Base-by-base conservation (phyloP, 2,113 vertebrate species). In the Plestiodon gilberti region DNA sequence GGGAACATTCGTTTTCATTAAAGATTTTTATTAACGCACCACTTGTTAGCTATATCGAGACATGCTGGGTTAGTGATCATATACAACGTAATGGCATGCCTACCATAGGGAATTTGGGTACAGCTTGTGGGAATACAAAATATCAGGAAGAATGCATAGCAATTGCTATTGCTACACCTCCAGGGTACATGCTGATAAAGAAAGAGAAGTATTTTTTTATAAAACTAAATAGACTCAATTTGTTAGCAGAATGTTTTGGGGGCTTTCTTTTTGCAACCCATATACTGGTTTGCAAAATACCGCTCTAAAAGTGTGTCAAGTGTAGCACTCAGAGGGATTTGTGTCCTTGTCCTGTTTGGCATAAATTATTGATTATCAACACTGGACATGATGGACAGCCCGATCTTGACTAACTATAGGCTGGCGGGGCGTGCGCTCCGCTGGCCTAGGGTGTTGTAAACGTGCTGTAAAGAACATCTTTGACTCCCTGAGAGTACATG, bases 111-210 rank as follows among this genome's bases (percentile, higher is more conserved):
- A 81, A 84, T 80, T 92, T 38, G 85, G 38, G 15, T 55, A 70
- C 55, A 75, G 59, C 69, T 81, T 48, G 6, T 67, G 35, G 28
- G 91, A 81, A 48, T 62, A 82, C 13, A 85, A 82, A 91, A 78
- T 1, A 30, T 61, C 38, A 23, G 13, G 23, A 33, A 78, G 1
- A 82, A 76, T 40, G 62, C 43, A 43, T 38, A 76, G 25, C 57
- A 76, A 87, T 69, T 33, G 61, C 57, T 77, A 77, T n/a, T n/a
- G 33, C 48, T 77, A 67, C 52, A 20, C 43, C 86, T 67, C 48
- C 48, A 64, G 70, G 79, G 38, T 28, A 43, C 30, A 59, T 82
- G 18, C 61, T 87, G 62, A 82, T 30, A 88, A 43, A 88, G 4
- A 81, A 81, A 67, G 5, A 71, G 48, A 17, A 57, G 55, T 4